These are phyloP conservation scores for Macrosiphum euphorbiae DNA, from an alignment of 2,888 invertebrate genomes.

Conservation along the genomic window DNA sequence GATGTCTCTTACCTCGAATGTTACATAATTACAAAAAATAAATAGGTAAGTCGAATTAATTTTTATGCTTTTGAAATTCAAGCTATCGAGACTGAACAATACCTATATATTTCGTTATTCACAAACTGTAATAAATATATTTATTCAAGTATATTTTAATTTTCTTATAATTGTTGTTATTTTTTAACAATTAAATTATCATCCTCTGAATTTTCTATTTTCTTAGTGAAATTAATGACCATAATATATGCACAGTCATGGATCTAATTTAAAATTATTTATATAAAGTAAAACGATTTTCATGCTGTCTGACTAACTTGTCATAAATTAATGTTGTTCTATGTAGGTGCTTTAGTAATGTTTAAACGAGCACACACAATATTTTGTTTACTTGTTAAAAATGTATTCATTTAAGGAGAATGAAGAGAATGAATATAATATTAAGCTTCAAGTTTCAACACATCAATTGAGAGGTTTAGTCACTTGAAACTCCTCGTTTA, in stretches of 20 bases:
- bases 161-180: neutral
- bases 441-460: neutral
- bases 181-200: constrained; percentile 2
- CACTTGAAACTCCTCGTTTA: neutral
- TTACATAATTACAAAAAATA: neutral
- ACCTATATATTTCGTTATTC: neutral
- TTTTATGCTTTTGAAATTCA: neutral
- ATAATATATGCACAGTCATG: constrained; percentile 30
- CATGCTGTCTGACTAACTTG: neutral
- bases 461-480: neutral
- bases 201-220: neutral
- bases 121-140: neutral
- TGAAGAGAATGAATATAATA: neutral
- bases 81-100: neutral
- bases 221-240: neutral
- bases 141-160: neutral
- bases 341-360: neutral
- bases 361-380: neutral
- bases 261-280: constrained; percentile 45
- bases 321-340: neutral
- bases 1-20: neutral
- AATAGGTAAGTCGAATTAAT: neutral
- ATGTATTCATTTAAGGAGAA: neutral
- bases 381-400: neutral
- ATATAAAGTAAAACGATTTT: constrained; percentile 13